A percentile compares a stretch with the other conserved stretches of the same genome.
Evolutionary conservation across 2,888 invertebrate genomes (phyloP).

Genomic region (Amiota mariae): DNA sequence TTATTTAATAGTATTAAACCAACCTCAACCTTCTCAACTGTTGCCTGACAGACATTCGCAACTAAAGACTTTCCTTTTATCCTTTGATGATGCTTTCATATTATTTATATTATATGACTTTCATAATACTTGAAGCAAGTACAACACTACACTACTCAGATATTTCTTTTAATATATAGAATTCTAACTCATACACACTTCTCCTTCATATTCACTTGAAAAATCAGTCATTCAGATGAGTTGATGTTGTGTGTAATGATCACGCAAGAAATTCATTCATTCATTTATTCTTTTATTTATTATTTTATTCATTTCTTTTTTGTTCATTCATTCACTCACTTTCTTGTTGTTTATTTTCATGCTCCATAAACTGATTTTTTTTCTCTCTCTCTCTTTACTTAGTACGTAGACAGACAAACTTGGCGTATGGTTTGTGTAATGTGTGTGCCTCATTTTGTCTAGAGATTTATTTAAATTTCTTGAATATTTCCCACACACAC

Average conservation of each 20-base stretch:
- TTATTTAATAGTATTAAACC: no score
- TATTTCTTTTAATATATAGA: background rate
- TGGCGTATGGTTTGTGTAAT: background rate
- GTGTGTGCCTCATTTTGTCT: background rate
- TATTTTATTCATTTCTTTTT: background rate
- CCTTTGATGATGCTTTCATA: no score
- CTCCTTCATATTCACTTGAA: background rate
- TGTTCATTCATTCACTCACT: slow-evolving; percentile 7
- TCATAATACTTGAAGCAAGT: no score
- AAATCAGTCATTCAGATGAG: slow-evolving; percentile 1
- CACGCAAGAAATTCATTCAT: background rate
- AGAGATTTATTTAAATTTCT: slow-evolving; percentile 20
- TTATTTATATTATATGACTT: no score
- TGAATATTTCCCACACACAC: slow-evolving; percentile 22
- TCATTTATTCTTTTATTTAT: slow-evolving; percentile 5
- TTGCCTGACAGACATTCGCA: no score
- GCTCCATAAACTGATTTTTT: slow-evolving; percentile 4
- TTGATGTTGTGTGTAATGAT: slow-evolving; percentile 16
- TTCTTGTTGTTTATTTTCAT: background rate
- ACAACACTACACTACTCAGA: no score
- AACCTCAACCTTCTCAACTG: no score
- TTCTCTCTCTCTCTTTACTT: background rate
- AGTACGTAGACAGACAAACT: background rate
- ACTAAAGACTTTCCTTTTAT: no score
- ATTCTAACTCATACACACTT: background rate